phyloP scores from a whole-genome alignment of 1,140 invertebrate genomes.

The Monomorium pharaonis region DNA sequence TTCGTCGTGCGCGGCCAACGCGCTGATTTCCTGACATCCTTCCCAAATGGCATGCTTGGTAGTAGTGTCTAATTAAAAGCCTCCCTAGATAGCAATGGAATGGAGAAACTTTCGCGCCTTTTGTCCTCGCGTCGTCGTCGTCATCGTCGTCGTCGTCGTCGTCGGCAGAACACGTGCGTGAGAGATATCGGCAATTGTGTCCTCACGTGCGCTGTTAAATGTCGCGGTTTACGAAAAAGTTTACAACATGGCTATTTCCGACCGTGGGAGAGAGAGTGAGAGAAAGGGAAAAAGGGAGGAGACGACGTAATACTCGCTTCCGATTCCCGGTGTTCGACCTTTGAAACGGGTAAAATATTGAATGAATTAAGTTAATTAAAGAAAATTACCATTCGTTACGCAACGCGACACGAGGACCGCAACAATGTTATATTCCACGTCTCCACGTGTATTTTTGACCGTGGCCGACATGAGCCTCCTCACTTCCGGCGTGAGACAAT shows the following conservation, averaged over 20 bases:
- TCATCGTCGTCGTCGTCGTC: too few species aligned
- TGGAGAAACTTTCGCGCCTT: slow-evolving; percentile 33
- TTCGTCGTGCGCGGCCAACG: slow-evolving; percentile 36
- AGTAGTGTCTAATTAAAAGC: slow-evolving; percentile 26
- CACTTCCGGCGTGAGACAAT: slow-evolving; percentile 23
- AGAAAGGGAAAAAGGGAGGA: background rate
- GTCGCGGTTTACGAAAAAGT: background rate
- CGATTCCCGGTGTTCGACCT: background rate
- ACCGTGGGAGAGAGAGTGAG: background rate
- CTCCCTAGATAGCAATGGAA: background rate
- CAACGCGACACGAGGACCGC: slow-evolving; percentile 4
- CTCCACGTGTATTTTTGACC: slow-evolving; percentile 27
- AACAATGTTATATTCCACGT: slow-evolving; percentile 24
- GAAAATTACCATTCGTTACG: slow-evolving; percentile 13
- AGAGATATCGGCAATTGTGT: background rate
- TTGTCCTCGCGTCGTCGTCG: background rate
- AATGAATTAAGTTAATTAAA: slow-evolving; percentile 19
- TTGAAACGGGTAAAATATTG: background rate
- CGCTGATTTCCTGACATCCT: slow-evolving; percentile 31
- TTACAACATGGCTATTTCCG: background rate
- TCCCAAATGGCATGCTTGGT: slow-evolving; percentile 25
- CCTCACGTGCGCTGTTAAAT: background rate
- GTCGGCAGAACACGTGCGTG: background rate
- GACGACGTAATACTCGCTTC: background rate
- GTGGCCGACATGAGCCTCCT: slow-evolving; percentile 3